These are phyloP conservation scores for Luehdorfia chinensis DNA, from an alignment of 1,140 invertebrate species.

Conservation along the genomic window DNA sequence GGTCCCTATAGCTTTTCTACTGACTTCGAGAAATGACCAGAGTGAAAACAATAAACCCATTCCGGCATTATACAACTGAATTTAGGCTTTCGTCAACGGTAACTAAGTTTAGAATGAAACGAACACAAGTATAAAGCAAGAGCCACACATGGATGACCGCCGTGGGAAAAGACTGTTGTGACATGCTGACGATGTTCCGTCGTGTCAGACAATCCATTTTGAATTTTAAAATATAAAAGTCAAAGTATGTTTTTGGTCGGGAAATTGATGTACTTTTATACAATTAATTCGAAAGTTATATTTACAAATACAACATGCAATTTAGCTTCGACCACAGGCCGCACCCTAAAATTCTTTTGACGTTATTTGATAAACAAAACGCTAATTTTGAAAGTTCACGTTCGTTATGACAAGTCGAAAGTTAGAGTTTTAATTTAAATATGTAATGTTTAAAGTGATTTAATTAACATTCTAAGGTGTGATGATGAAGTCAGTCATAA, in stretches of 20 bases:
- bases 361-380: conserved; percentile 24
- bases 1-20: conserved; percentile 47
- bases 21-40: conserved; percentile 48
- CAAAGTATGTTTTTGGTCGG: conserved; percentile 26
- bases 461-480: neutral
- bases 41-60: conserved; percentile 39
- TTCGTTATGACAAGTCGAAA: conserved; percentile 7
- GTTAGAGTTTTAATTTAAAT: conserved; percentile 1
- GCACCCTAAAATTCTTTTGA: conserved; percentile 45
- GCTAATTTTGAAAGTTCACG: conserved; percentile 27
- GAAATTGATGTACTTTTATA: conserved; percentile 28
- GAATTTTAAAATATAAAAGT: conserved; percentile 14
- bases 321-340: conserved; percentile 38
- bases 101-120: conserved; percentile 15
- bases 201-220: conserved; percentile 25
- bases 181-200: conserved; percentile 36
- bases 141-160: conserved; percentile 53
- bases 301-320: conserved; percentile 50
- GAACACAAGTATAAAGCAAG: conserved; percentile 25
- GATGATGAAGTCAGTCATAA: neutral
- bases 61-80: conserved; percentile 21
- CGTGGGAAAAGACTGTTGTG: conserved; percentile 60
- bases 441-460: neutral
- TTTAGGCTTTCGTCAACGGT: conserved; percentile 17
- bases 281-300: conserved; percentile 55